Conservation (phyloP, 2,797 vertebrate genomes). For the Bradypodion ventrale region DNA sequence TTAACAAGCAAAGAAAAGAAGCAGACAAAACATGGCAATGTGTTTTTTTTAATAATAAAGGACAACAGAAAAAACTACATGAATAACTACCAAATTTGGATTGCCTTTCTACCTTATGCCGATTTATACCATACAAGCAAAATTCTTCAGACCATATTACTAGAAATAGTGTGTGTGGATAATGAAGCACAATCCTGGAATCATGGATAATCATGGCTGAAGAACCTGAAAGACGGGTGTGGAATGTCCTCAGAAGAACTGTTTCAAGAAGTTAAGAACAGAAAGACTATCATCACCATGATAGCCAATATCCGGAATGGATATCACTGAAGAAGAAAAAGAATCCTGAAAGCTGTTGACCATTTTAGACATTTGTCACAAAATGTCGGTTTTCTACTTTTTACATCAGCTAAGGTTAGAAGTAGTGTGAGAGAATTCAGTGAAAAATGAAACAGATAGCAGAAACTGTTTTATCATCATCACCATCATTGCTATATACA, state of each 20-base stretch:
- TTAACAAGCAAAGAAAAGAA: background rate
- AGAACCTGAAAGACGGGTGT: too few relatives aligned
- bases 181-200: too few relatives aligned
- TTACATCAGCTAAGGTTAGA: constrained; percentile 29
- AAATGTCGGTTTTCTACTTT: constrained; percentile 27
- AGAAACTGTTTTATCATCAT: constrained; percentile 44
- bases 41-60: too few relatives aligned
- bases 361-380: too few relatives aligned
- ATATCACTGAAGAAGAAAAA: too few relatives aligned
- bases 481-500: background rate
- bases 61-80: background rate
- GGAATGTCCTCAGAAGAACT: too few relatives aligned
- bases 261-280: too few relatives aligned
- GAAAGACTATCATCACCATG: too few relatives aligned
- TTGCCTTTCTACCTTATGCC: background rate
- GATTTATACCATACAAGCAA: background rate
- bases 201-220: too few relatives aligned
- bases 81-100: background rate
- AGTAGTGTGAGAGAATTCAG: constrained; percentile 31
- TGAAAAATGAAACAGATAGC: constrained; percentile 40
- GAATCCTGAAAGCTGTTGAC: too few relatives aligned
- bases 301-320: too few relatives aligned
- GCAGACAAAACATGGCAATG: background rate
- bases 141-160: background rate
- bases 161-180: background rate